Base-by-base conservation (phyloP, 2,888 invertebrate genomes). In the Cantharis rustica region DNA sequence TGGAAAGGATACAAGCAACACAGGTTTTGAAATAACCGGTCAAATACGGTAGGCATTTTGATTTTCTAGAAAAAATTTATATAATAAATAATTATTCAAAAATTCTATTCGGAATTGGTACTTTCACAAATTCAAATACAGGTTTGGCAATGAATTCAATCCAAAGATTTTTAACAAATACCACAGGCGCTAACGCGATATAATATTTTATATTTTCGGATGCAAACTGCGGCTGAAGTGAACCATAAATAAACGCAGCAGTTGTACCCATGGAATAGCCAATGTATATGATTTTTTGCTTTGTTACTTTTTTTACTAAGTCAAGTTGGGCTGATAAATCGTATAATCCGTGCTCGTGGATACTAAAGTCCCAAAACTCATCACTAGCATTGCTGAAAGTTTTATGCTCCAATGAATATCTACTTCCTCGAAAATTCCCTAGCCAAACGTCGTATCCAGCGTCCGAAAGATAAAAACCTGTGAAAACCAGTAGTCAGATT, bases 211-310 rank as follows among this genome's bases (percentile, higher is more conserved):
- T 88, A 61, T 94, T 88, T 71, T 92, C 90, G 61, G 91, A 90
- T 79, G 94, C 93, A 80, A 93, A 92, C 76, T 92, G 90, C 0
- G 93, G 92, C 81, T 91, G 89, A 16, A 91, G 90, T 1, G 93
- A 91, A 70, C 93, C 89, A 86, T 94, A 89, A 2, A 92, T 92
- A 83, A 92, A 93, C 79, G 93, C 90, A 74, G 91, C 89, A 0
- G 94, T 93, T 0, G 94, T 93, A 1, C 96, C 96, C 92, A 96
- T 95, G 0, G 95, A 96, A 87, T 96, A 95, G 0, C 96, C 97
- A 66, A 96, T 89, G 85, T 95, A 96, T 82, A 91, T 91, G 27
- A 93, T 79, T 66, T 80, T 76, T 74, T 81, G 77, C 13, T 79
- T 76, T 10, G 81, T 81, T 13, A 72, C 62, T 64, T 75, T 71